These are phyloP conservation scores for Colostygia pectinataria DNA, from an alignment of 2,888 invertebrate genomes.

Conservation along the genomic window DNA sequence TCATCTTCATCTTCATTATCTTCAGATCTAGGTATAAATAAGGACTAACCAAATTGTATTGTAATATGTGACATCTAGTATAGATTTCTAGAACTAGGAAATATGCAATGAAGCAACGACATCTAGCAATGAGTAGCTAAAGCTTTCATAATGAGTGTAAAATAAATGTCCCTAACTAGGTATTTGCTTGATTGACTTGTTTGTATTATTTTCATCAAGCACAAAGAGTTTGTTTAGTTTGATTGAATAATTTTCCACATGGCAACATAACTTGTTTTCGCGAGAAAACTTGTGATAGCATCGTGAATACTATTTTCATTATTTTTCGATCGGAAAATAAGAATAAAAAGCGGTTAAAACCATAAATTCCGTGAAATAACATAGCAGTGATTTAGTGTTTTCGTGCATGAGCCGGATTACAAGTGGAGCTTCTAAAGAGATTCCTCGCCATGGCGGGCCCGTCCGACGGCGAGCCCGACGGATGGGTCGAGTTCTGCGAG, in stretches of 20 bases:
- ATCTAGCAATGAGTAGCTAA: conserved; percentile 21
- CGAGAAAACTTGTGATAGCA: conserved; percentile 70
- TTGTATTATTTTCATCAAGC: too few relatives aligned
- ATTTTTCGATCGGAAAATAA: conserved; percentile 47
- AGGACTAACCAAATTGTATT: too few relatives aligned
- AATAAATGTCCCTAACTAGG: too few relatives aligned
- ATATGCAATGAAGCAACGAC: too few relatives aligned
- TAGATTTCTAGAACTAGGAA: too few relatives aligned
- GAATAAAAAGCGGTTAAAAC: conserved; percentile 49
- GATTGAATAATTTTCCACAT: conserved; percentile 2
- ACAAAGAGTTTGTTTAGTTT: not conserved
- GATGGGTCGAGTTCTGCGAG: conserved; percentile 94
- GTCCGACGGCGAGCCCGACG: conserved; percentile 85
- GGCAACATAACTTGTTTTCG: conserved; percentile 76
- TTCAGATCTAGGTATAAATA: too few relatives aligned
- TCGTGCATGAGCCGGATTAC: conserved; percentile 52
- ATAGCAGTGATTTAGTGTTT: conserved; percentile 44
- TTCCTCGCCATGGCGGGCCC: conserved; percentile 80
- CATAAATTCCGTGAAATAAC: conserved; percentile 39
- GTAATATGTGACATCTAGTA: conserved; percentile 15
- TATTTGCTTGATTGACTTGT: too few relatives aligned
- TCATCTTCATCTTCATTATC: too few relatives aligned
- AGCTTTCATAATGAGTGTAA: too few relatives aligned
- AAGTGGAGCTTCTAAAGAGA: conserved; percentile 80
- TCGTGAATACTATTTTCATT: conserved; percentile 74